phyloP scores from a whole-genome alignment of 92 coral and sea anemone genomes.

The Metridium senile region DNA sequence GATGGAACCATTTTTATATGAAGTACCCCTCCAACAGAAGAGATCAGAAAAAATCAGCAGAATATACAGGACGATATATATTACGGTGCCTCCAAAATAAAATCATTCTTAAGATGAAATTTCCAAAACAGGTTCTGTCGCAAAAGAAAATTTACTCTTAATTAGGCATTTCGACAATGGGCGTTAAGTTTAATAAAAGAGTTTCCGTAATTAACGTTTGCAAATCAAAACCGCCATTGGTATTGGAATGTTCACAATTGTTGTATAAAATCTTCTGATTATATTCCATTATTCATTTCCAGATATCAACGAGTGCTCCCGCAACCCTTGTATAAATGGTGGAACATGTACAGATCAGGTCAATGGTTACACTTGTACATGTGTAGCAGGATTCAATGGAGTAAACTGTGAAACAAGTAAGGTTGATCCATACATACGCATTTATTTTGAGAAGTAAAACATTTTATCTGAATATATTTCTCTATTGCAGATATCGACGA shows the following conservation, averaged over 20 bases:
- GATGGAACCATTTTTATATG: background rate
- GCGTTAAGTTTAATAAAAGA: too few species aligned
- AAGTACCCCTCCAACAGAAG: background rate
- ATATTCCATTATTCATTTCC: background rate
- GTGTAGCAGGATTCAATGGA: conserved; percentile 16
- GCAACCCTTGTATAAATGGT: conserved; percentile 1
- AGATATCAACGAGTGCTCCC: too few species aligned
- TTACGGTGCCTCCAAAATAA: too few species aligned
- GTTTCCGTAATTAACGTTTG: too few species aligned
- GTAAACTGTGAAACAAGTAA: conserved; percentile 4
- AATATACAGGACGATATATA: too few species aligned
- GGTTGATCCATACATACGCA: background rate
- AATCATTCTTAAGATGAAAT: too few species aligned
- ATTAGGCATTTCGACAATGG: too few species aligned
- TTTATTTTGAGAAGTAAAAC: background rate
- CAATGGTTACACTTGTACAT: conserved; percentile 15
- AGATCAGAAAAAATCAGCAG: background rate
- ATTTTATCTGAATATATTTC: background rate
- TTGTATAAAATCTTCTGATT: too few species aligned
- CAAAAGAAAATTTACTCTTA: too few species aligned
- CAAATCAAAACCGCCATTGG: too few species aligned
- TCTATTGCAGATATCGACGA: conserved; percentile 8
- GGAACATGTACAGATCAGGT: background rate
- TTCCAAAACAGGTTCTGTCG: too few species aligned
- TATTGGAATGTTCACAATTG: too few species aligned